phyloP scores from a whole-genome alignment of 2,888 invertebrate genomes.

The Anaspis maculata region DNA sequence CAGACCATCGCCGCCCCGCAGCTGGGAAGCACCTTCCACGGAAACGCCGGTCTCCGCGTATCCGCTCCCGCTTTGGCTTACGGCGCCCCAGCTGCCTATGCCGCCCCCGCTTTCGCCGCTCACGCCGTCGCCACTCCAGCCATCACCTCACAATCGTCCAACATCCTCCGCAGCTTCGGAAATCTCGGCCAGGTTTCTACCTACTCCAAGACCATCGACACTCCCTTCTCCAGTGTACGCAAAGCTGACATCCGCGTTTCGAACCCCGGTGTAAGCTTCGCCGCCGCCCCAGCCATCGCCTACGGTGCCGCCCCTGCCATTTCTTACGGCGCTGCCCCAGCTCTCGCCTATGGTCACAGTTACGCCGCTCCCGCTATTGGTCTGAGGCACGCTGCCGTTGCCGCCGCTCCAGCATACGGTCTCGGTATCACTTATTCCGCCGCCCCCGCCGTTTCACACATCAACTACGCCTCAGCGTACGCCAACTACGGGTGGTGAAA shows the following conservation, averaged over 20 bases:
- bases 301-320: constrained; percentile 19
- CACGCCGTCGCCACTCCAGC: constrained; percentile 8
- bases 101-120: constrained; percentile 4
- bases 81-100: constrained; percentile 4
- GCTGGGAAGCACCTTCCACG: constrained; percentile 6
- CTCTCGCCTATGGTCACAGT: constrained; percentile 6
- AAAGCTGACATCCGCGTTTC: constrained; percentile 13
- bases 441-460: constrained; percentile 54
- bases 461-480: constrained; percentile 44
- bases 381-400: constrained; percentile 5
- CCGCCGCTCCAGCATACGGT: constrained; percentile 16
- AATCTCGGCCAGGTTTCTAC: constrained; percentile 59
- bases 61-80: constrained; percentile 8
- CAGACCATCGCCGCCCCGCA: constrained; percentile 9
- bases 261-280: constrained; percentile 10
- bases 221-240: constrained; percentile 13
- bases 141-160: constrained; percentile 44
- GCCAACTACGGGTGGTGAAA: constrained; percentile 22
- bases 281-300: constrained; percentile 8
- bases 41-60: constrained; percentile 1
- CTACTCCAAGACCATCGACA: constrained; percentile 14
- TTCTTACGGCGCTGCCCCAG: constrained; percentile 17
- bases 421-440: constrained; percentile 48
- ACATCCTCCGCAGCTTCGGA: constrained; percentile 54
- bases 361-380: constrained; percentile 25